Percentiles rank a stretch among this genome's conserved stretches.
phyloP scores from a whole-genome alignment of 1,140 invertebrate genomes.

The Aethina tumida region DNA sequence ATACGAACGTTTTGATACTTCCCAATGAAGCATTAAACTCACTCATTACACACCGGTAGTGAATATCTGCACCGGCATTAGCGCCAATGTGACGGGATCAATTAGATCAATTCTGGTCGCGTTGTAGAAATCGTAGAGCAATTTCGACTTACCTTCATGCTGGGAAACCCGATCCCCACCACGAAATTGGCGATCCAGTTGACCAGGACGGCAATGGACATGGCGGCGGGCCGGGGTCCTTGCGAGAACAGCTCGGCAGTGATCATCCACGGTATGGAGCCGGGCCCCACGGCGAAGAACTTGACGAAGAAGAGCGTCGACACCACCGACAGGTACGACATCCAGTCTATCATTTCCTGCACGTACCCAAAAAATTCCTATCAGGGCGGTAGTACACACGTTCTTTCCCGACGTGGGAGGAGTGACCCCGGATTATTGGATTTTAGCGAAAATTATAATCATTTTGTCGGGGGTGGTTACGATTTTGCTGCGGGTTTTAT shows the following conservation, averaged over 20 bases:
- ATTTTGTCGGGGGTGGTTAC: no score
- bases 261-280: conserved; percentile 98
- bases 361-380: conserved; percentile 92
- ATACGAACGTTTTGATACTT: no score
- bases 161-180: conserved; percentile 90
- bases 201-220: conserved; percentile 94
- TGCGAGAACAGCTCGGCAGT: conserved; percentile 97
- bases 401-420: conserved; percentile 51
- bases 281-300: conserved; percentile 92
- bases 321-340: conserved; percentile 91
- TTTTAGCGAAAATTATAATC: conserved; percentile 1
- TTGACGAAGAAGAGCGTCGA: conserved; percentile 91
- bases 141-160: conserved; percentile 64
- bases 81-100: no score
- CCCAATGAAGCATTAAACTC: no score
- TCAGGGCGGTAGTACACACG: conserved; percentile 49
- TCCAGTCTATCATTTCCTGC: conserved; percentile 96
- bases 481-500: no score
- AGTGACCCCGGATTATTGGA: conserved; percentile 23
- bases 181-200: conserved; percentile 98
- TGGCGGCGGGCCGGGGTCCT: conserved; percentile 90
- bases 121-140: neutral
- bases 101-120: conserved; percentile 4
- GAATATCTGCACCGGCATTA: no score
- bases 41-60: no score